phyloP scores from a whole-genome alignment of 2,113 vertebrate genomes.

The Toxostoma redivivum region DNA sequence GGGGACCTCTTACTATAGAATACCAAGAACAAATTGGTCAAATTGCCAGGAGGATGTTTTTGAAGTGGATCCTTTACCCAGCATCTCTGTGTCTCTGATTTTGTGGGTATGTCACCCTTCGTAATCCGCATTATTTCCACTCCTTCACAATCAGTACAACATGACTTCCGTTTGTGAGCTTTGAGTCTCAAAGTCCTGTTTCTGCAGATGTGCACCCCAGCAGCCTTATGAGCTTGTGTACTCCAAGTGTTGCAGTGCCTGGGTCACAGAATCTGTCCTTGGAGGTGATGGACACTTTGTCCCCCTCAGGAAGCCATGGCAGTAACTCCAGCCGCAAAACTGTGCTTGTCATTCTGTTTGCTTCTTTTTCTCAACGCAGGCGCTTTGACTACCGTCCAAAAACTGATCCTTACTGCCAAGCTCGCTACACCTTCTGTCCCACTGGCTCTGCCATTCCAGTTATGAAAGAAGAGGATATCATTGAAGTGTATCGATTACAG shows the following conservation, averaged over 20 bases:
- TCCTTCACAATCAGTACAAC: neutral
- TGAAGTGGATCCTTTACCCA: neutral
- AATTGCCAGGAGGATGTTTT: neutral
- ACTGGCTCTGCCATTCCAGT: conserved; percentile 81
- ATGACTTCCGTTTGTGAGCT: neutral
- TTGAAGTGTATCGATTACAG: conserved; percentile 91
- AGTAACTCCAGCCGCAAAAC: neutral
- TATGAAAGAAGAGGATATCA: conserved; percentile 80
- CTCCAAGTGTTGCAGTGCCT: neutral
- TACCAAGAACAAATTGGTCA: neutral
- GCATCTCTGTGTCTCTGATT: neutral
- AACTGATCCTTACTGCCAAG: conserved; percentile 87
- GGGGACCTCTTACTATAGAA: neutral
- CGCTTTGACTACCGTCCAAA: conserved; percentile 87
- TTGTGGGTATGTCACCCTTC: neutral
- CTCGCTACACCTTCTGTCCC: conserved; percentile 94
- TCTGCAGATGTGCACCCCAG: neutral
- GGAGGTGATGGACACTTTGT: neutral
- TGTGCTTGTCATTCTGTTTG: neutral
- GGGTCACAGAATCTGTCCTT: neutral
- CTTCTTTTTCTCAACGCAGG: conserved; percentile 68
- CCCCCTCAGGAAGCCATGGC: neutral
- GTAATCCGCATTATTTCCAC: neutral
- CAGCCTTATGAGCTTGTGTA: neutral
- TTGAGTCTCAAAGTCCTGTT: neutral